Base-by-base conservation (phyloP, 2,797 vertebrate species). In the Chaenodraco wilsoni region DNA sequence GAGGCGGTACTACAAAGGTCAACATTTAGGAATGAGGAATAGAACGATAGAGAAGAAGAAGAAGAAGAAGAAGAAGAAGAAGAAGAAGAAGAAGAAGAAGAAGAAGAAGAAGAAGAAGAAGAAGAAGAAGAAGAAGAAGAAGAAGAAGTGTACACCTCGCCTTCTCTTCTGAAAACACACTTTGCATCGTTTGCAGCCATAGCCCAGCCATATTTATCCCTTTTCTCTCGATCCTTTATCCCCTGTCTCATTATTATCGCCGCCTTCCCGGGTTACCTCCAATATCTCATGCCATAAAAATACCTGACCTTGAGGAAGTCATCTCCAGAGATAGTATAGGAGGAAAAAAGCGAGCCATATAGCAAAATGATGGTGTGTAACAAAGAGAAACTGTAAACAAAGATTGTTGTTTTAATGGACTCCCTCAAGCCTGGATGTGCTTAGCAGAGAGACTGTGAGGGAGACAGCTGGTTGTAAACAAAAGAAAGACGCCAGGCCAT, bases 1-100 rank as follows among this genome's bases (percentile, higher is more conserved):
- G 62, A 89, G 93, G 89, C 89, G 45, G 64, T 70, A 85, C 81
- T 74, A 88, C 89, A 93, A 93, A 94, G 93, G 93, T 92, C 91
- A 92, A 82, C 87, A 72, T 90, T 92, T 88, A 87, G 79, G 82
- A 86, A 89, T 89, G 87, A 84, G 77, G 80, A 81, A 89, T 85
- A 74, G 85, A 67, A 78, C 59, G 37, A 54, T n/a, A n/a, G 58
- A 84, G 66, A 72, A 72, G 23, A 23, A 3, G 3, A 3, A 23
- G 21, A 21, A 21, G 21, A 21, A 21, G 21, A 72, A 73, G 21
- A 21, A 21, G 21, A 21, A 21, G 21, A 21, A 21, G 21, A 21
- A 21, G 21, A 21, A 21, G 21, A 21, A 21, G 21, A 23, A 84
- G 66, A 72, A 72, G 58, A 69, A 19, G 9, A 43, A 48, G 9